Percentiles rank a stretch among this genome's conserved stretches.
Conservation (phyloP, 2,797 vertebrate genomes). For the Diglossa cyanea region DNA sequence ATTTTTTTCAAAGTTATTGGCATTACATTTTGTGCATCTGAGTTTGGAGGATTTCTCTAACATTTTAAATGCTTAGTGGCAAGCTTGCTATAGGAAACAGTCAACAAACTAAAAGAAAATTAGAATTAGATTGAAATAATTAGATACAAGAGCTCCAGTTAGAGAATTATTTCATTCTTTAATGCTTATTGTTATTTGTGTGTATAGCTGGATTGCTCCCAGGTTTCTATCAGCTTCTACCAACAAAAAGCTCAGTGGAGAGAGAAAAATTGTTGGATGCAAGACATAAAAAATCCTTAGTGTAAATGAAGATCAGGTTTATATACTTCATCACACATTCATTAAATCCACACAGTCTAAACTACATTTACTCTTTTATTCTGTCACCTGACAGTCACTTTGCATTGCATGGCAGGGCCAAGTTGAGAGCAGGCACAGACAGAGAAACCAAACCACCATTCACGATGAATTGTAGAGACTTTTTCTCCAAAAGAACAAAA, state of each 20-base stretch:
- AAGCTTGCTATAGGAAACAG: not conserved
- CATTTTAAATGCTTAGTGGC: not conserved
- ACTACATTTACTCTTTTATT: not conserved
- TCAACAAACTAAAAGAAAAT: not conserved
- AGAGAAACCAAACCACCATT: not conserved
- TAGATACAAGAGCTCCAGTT: not conserved
- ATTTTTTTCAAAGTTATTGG: not conserved
- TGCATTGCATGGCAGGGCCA: not conserved
- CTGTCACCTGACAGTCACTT: not conserved
- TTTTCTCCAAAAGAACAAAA: not conserved
- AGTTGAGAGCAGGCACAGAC: not conserved
- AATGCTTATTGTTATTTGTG: not conserved
- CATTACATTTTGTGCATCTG: conserved; percentile 37
- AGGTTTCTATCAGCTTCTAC: not conserved
- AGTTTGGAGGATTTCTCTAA: conserved; percentile 2
- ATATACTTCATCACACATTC: not conserved
- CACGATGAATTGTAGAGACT: not conserved
- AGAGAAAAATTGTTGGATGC: not conserved
- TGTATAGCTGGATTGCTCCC: not conserved
- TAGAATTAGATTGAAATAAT: not conserved
- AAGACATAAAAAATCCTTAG: not conserved
- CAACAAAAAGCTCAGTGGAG: not conserved
- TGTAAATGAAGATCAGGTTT: not conserved
- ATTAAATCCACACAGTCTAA: not conserved
- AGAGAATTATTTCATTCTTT: not conserved